Percentiles rank a stretch among this genome's conserved stretches.
These are phyloP conservation scores for Ametastegia equiseti DNA, from an alignment of 2,888 invertebrate species.

Conservation along the genomic window DNA sequence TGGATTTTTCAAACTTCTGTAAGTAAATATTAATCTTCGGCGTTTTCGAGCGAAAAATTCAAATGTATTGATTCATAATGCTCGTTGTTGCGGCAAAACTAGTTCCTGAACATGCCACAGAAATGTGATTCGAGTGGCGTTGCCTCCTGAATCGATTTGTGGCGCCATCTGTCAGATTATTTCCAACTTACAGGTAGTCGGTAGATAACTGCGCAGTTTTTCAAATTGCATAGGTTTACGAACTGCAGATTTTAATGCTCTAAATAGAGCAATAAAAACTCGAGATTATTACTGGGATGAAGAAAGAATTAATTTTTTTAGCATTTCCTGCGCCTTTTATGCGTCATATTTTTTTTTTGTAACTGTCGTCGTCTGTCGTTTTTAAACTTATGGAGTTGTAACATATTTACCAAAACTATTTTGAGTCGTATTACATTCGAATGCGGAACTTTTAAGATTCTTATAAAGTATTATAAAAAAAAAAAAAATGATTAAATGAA, in stretches of 20 bases:
- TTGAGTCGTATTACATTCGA: neutral
- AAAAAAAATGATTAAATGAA: no score
- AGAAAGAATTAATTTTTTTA: neutral
- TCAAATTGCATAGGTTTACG: neutral
- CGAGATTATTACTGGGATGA: neutral
- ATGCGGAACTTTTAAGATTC: neutral
- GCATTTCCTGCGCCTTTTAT: neutral
- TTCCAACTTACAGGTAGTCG: neutral
- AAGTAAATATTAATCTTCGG: neutral
- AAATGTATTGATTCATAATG: neutral
- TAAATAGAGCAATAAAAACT: neutral
- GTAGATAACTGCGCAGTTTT: neutral
- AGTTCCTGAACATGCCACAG: neutral
- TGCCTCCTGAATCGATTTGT: neutral
- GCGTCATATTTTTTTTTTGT: no score
- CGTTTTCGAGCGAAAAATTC: neutral
- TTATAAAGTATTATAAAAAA: no score
- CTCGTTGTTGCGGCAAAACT: neutral
- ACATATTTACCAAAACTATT: neutral
- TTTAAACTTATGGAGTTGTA: neutral
- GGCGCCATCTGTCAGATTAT: neutral
- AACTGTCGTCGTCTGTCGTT: neutral
- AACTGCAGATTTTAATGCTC: neutral
- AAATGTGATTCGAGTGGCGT: neutral
- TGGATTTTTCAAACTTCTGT: no score